Percentiles rank a stretch among this genome's conserved stretches.
Conservation (phyloP, 2,113 vertebrate species). For the Hippocampus comes region DNA sequence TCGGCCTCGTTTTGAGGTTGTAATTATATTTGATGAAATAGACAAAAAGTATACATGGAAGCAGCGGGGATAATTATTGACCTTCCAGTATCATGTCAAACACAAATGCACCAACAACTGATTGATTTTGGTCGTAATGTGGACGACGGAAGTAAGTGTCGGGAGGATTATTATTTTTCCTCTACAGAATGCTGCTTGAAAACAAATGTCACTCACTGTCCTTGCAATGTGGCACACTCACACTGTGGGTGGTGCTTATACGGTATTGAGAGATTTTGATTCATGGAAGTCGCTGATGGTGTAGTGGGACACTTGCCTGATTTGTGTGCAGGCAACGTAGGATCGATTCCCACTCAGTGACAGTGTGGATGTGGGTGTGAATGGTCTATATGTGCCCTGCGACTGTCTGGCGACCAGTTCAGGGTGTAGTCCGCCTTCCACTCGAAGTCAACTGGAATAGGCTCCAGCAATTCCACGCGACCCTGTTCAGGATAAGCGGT, state of each 20-base stretch:
- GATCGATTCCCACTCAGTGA: no score
- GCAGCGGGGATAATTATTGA: slow-evolving; percentile 50
- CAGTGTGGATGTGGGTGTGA: no score
- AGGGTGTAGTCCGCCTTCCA: no score
- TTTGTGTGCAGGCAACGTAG: no score
- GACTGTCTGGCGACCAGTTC: no score
- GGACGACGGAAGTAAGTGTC: slow-evolving; percentile 42
- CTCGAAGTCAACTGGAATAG: no score
- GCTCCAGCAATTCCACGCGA: no score
- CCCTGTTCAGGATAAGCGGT: no score
- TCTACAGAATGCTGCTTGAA: slow-evolving; percentile 20
- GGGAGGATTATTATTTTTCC: slow-evolving; percentile 32
- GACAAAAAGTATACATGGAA: slow-evolving; percentile 28
- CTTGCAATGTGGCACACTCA: slow-evolving; percentile 34
- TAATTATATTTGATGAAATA: slow-evolving; percentile 62
- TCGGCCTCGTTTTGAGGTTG: slow-evolving; percentile 51
- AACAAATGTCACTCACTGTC: slow-evolving; percentile 38
- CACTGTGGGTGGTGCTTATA: slow-evolving; percentile 13
- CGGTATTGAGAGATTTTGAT: slow-evolving; percentile 34
- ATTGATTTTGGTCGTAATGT: slow-evolving; percentile 47
- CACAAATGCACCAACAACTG: slow-evolving; percentile 47
- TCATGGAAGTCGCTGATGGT: slow-evolving; percentile 28
- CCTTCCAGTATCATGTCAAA: slow-evolving; percentile 37
- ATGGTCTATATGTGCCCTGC: no score
- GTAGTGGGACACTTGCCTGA: no score